Percentiles rank a stretch among this genome's conserved stretches.
phyloP scores from a whole-genome alignment of 1,140 invertebrate genomes.

The Oncopodura yosiiana region DNA sequence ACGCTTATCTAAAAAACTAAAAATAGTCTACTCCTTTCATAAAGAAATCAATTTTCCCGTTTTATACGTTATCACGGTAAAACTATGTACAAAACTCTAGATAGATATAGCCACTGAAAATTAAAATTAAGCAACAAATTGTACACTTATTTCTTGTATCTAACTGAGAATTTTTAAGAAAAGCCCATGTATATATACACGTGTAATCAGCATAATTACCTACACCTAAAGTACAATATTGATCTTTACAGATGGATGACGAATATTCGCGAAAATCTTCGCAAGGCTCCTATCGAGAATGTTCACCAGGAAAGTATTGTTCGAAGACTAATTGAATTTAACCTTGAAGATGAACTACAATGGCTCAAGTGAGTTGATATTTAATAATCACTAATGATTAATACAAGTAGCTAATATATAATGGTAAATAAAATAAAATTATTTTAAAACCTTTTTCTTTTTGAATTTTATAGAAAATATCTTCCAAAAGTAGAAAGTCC shows the following conservation, averaged over 20 bases:
- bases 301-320: constrained; percentile 31
- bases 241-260: constrained; percentile 43
- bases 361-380: constrained; percentile 50
- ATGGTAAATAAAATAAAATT: background rate
- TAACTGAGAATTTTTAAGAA: no score
- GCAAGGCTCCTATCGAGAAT: constrained; percentile 30
- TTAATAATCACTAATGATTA: background rate
- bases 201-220: no score
- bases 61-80: no score
- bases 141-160: no score
- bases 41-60: no score
- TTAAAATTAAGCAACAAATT: no score
- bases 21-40: no score
- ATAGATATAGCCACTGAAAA: no score
- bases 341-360: constrained; percentile 52
- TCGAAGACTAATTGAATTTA: constrained; percentile 38
- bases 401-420: background rate
- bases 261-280: constrained; percentile 38
- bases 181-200: no score
- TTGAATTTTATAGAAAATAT: constrained; percentile 40
- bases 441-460: background rate
- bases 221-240: no score
- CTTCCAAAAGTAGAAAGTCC: constrained; percentile 52
- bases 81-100: no score
- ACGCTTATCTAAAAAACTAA: no score